Base-by-base conservation (phyloP, 2,113 vertebrate genomes). In the Carollia perspicillata region DNA sequence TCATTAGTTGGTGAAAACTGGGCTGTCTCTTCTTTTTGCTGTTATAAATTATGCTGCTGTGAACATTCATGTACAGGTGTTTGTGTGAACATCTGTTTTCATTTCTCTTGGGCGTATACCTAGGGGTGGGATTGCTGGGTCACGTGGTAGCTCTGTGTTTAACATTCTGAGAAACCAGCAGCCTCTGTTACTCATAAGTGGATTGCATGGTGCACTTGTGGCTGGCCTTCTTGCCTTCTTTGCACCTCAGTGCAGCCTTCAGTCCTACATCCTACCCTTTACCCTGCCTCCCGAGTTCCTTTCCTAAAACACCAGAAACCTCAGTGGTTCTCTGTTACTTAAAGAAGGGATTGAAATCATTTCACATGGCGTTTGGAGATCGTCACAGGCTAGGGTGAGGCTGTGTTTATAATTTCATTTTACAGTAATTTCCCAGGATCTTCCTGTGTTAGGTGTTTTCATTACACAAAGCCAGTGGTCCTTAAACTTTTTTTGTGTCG, bases 181-280 rank as follows among this genome's bases (percentile, higher is more conserved):
- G 33, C 18, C 23, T 26, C 35, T 35, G 22, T 51, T 65, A 35
- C 40, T 87, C 8, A 6, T 26, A 8, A 14, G 51, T 53, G 44
- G 26, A 14, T n/a, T 6, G 1, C 23, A 6, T 26, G 0, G 20
- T 18, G 30, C 4, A 26, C 12, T 30, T 0, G 60, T 63, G 60
- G 60, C 49, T 49, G 84, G 6, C 53, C 53, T 86, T 22, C 26
- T 75, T 60, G 84, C 35, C 16, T 72, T 12, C 80, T 65, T n/a
- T 68, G 35, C 5, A 23, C 16, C 72, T 72, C 10, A 23, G 33
- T 53, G 83, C 26, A 83, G n/a, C 16, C 77, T 44, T 77, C n/a
- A 65, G 42, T 51, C 11, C 28, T 16, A 0, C 26, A 26, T 33
- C 44, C 22, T 37, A 3, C 8, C 49, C n/a, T 71, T 72, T 5